These are phyloP conservation scores for Epirrita christyi DNA, from an alignment of 2,888 invertebrate species.

Conservation along the genomic window DNA sequence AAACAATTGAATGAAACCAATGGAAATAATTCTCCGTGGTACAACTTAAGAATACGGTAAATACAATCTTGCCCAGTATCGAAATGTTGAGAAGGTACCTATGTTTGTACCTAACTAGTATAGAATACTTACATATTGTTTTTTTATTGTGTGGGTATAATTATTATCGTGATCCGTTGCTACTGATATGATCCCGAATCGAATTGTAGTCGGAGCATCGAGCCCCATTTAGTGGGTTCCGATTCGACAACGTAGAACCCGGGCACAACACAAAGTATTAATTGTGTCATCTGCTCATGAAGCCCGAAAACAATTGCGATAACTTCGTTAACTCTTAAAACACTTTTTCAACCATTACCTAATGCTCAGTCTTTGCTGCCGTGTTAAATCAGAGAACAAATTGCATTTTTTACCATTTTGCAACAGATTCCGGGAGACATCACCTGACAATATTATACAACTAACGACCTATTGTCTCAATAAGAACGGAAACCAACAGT, in stretches of 20 bases:
- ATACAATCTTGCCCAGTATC: too few relatives aligned
- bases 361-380: conserved; percentile 29
- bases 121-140: too few relatives aligned
- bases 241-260: too few relatives aligned
- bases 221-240: too few relatives aligned
- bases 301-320: conserved; percentile 1
- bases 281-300: conserved; percentile 3
- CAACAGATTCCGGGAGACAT: conserved; percentile 38
- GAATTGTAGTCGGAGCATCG: not conserved
- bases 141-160: too few relatives aligned
- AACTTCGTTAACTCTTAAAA: conserved; percentile 15
- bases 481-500: conserved; percentile 55
- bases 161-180: too few relatives aligned
- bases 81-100: too few relatives aligned
- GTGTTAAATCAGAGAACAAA: conserved; percentile 49
- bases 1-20: too few relatives aligned
- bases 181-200: too few relatives aligned
- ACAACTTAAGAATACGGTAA: too few relatives aligned
- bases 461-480: conserved; percentile 58
- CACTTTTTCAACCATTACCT: conserved; percentile 17
- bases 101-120: too few relatives aligned
- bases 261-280: not conserved
- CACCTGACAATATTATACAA: conserved; percentile 47
- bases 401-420: conserved; percentile 45
- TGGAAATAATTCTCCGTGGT: too few relatives aligned